Percentiles rank a stretch among this genome's conserved stretches.
Evolutionary conservation across 2,113 vertebrate genomes (phyloP).

Genomic region (Microtus pennsylvanicus): DNA sequence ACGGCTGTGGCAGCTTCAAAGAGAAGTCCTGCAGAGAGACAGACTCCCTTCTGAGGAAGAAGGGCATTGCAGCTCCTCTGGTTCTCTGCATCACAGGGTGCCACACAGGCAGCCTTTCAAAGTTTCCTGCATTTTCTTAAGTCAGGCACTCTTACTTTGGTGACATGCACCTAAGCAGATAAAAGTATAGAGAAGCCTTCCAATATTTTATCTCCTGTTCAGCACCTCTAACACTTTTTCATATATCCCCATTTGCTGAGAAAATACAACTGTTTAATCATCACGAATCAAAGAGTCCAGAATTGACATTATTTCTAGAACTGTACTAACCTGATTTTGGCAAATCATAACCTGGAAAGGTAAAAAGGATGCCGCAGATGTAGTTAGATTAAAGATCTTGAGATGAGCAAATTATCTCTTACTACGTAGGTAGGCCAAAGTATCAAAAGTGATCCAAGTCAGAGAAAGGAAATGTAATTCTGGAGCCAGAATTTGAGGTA

Average conservation of each 20-base stretch:
- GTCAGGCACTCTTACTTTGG: slow-evolving; percentile 41
- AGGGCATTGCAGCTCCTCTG: slow-evolving; percentile 15
- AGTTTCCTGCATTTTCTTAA: background rate
- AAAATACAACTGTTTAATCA: slow-evolving; percentile 48
- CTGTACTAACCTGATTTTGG: background rate
- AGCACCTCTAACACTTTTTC: background rate
- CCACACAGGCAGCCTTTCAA: slow-evolving; percentile 58
- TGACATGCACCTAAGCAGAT: slow-evolving; percentile 32
- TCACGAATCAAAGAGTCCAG: background rate
- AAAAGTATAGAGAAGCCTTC: slow-evolving; percentile 14
- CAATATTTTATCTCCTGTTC: slow-evolving; percentile 36
- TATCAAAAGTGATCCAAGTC: background rate
- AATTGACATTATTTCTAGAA: background rate
- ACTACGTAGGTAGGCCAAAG: background rate
- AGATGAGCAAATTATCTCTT: background rate
- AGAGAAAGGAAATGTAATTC: background rate
- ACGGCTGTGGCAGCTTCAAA: slow-evolving; percentile 68
- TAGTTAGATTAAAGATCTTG: background rate
- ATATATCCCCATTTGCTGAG: background rate
- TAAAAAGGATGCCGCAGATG: background rate
- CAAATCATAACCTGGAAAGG: background rate
- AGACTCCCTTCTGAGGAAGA: slow-evolving; percentile 64
- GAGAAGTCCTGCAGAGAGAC: slow-evolving; percentile 59
- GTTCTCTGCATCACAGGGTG: slow-evolving; percentile 36
- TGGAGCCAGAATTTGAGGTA: background rate